Evolutionary conservation across 2,888 invertebrate genomes (phyloP).

Genomic region (Carterocephalus palaemon): DNA sequence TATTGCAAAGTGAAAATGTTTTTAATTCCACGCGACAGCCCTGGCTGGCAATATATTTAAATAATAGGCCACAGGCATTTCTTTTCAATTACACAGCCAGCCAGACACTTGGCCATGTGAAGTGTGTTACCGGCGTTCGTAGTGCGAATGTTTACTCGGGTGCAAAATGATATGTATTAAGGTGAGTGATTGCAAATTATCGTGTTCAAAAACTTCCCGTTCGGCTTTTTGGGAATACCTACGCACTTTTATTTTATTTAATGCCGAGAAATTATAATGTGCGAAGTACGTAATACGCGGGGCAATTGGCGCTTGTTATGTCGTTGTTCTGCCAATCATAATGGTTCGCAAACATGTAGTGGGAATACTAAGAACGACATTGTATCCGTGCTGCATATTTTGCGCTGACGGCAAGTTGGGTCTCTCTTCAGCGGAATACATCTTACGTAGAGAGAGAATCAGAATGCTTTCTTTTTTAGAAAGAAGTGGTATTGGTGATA

Average conservation of each 20-base stretch:
- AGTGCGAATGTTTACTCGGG: conserved; percentile 26
- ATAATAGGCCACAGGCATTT: conserved; percentile 19
- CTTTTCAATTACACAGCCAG: conserved; percentile 21
- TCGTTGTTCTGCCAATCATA: too few relatives aligned
- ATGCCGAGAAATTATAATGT: conserved; percentile 18
- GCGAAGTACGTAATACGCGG: conserved; percentile 8
- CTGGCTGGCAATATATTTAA: conserved; percentile 12
- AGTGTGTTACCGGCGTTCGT: conserved; percentile 25
- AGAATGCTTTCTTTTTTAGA: too few relatives aligned
- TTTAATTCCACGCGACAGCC: conserved; percentile 18
- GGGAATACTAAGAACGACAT: too few relatives aligned
- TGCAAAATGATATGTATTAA: conserved; percentile 35
- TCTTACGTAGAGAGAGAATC: too few relatives aligned
- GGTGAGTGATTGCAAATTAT: conserved; percentile 28
- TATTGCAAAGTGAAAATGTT: too few relatives aligned
- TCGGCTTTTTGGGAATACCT: conserved; percentile 6
- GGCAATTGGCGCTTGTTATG: neutral
- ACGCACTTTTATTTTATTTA: conserved; percentile 9
- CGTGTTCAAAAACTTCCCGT: conserved; percentile 27
- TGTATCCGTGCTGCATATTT: too few relatives aligned
- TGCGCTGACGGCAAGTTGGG: too few relatives aligned
- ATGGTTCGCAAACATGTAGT: too few relatives aligned
- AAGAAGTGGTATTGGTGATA: too few relatives aligned
- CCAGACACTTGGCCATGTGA: conserved; percentile 23
- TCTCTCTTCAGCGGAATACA: too few relatives aligned